These are phyloP conservation scores for Capitella teleta DNA, from an alignment of 1,140 invertebrate species.

Conservation along the genomic window DNA sequence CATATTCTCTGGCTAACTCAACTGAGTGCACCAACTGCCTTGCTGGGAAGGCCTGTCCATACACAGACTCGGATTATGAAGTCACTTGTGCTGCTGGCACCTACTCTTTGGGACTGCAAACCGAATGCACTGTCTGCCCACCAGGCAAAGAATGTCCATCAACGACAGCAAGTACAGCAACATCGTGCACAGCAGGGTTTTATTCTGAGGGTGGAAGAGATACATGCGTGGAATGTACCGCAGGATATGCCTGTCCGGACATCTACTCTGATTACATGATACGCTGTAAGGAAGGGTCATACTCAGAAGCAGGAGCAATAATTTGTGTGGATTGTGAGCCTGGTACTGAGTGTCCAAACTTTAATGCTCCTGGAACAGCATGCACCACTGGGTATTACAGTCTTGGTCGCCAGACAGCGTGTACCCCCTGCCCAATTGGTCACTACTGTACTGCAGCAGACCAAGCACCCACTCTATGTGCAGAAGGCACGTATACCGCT, in stretches of 20 bases:
- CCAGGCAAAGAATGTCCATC: conserved; percentile 27
- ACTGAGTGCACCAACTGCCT: conserved; percentile 4
- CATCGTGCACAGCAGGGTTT: conserved; percentile 20
- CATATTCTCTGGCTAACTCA: background rate
- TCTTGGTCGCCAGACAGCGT: conserved; percentile 5
- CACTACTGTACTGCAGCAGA: conserved; percentile 5
- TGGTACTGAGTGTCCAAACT: conserved; percentile 25
- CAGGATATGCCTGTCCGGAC: conserved; percentile 28
- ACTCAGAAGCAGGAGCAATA: conserved; percentile 19
- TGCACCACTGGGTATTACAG: conserved; percentile 2
- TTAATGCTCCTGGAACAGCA: background rate
- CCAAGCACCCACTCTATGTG: conserved; percentile 15
- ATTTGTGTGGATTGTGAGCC: conserved; percentile 27
- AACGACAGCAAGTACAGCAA: conserved; percentile 15
- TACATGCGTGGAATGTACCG: conserved; percentile 22
- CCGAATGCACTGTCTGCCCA: conserved; percentile 25
- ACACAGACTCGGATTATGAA: conserved; percentile 19
- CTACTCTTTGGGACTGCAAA: conserved; percentile 24
- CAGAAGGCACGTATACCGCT: conserved; percentile 8
- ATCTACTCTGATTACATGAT: conserved; percentile 6
- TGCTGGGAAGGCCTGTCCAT: conserved; percentile 26
- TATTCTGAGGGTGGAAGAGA: conserved; percentile 19
- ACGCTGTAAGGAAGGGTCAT: conserved; percentile 10
- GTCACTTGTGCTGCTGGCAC: conserved; percentile 20
- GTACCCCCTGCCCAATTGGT: conserved; percentile 17